Evolutionary conservation across 2,888 invertebrate genomes (phyloP).

Genomic region (Vandiemenella viatica): DNA sequence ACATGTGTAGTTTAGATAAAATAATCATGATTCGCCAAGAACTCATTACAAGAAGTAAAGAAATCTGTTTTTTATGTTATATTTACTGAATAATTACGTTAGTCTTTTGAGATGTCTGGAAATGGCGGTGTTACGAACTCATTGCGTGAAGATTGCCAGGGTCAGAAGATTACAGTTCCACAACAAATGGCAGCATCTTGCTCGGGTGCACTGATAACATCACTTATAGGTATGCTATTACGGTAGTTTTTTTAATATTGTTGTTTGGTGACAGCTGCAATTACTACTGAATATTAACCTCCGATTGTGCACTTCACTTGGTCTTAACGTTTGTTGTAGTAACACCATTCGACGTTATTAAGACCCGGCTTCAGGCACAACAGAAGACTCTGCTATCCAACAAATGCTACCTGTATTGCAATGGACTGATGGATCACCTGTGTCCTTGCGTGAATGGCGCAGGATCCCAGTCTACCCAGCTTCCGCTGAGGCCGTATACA

Average conservation of each 20-base stretch:
- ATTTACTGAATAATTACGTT: too few species aligned
- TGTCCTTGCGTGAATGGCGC: constrained; percentile 51
- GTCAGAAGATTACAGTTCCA: constrained; percentile 54
- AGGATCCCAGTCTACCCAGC: background rate
- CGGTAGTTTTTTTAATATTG: too few species aligned
- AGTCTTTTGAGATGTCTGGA: too few species aligned
- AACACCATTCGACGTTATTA: constrained; percentile 98
- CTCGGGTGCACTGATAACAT: constrained; percentile 78
- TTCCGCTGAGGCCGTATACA: background rate
- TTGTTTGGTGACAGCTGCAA: constrained; percentile 3
- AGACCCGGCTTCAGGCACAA: constrained; percentile 91
- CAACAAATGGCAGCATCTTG: constrained; percentile 79
- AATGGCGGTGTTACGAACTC: too few species aligned
- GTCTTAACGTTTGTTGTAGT: too few species aligned
- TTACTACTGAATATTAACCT: background rate
- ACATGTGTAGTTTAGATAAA: too few species aligned
- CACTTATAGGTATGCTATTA: constrained; percentile 74
- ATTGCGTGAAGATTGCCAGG: too few species aligned
- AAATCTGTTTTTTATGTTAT: too few species aligned
- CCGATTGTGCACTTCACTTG: too few species aligned
- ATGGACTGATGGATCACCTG: constrained; percentile 96
- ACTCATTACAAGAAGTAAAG: too few species aligned
- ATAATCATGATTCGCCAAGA: too few species aligned
- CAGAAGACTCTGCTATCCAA: constrained; percentile 66
- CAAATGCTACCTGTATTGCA: constrained; percentile 90